phyloP scores from a whole-genome alignment of 1,140 invertebrate genomes.

The Camponotus floridanus region DNA sequence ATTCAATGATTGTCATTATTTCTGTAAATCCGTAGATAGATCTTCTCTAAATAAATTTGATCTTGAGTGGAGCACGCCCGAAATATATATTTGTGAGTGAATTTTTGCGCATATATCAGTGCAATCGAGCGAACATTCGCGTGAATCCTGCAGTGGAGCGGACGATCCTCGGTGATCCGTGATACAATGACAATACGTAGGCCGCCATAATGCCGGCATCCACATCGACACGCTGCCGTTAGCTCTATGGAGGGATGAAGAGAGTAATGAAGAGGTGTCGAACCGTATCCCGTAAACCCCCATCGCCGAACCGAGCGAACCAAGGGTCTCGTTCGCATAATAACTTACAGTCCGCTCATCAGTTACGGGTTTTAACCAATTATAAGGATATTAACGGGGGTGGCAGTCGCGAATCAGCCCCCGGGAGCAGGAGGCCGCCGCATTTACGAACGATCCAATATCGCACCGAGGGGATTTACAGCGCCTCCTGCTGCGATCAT shows the following conservation, averaged over 20 bases:
- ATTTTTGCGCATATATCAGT: constrained; percentile 71
- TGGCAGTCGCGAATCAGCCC: constrained; percentile 65
- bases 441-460: constrained; percentile 60
- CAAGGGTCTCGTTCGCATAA: constrained; percentile 82
- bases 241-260: constrained; percentile 76
- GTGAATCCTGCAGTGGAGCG: constrained; percentile 64
- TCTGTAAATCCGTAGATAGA: constrained; percentile 21
- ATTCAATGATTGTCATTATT: constrained; percentile 28
- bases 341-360: constrained; percentile 85
- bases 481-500: constrained; percentile 61
- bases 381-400: constrained; percentile 77
- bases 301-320: constrained; percentile 76
- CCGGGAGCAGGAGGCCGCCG: constrained; percentile 30
- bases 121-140: constrained; percentile 68
- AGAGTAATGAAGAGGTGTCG: constrained; percentile 86
- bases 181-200: constrained; percentile 72
- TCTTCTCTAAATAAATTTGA: constrained; percentile 48
- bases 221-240: constrained; percentile 69
- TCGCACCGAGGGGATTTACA: constrained; percentile 52
- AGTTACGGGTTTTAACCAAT: constrained; percentile 86
- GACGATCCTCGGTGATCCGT: constrained; percentile 69
- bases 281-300: constrained; percentile 84
- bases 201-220: constrained; percentile 69
- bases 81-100: constrained; percentile 28
- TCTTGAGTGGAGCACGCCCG: not conserved